Evolutionary conservation across 1,140 invertebrate species (phyloP).

Genomic region (Tribolium madens): DNA sequence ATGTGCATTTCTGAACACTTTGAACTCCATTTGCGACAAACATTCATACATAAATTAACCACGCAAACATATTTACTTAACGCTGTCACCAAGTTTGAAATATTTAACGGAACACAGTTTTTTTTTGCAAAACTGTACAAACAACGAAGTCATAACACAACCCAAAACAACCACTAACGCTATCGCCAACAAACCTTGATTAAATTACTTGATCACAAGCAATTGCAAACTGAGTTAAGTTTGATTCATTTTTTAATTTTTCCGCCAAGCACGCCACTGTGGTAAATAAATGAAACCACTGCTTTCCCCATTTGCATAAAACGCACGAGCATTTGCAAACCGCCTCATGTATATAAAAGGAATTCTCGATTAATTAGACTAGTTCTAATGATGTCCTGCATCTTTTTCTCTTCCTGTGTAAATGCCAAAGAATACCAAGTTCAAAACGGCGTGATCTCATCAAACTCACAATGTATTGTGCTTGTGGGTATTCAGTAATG

Average conservation of each 20-base stretch:
- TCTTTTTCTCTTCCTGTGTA: conserved; percentile 1
- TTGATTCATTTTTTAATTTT: conserved; percentile 8
- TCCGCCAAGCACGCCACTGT: too few species aligned
- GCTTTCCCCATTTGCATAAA: not conserved
- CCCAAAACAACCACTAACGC: too few species aligned
- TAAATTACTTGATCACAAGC: too few species aligned
- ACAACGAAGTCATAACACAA: too few species aligned
- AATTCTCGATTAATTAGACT: conserved; percentile 23
- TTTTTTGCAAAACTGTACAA: too few species aligned
- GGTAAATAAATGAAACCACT: not conserved
- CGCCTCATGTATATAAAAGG: conserved; percentile 28
- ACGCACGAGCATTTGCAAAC: conserved; percentile 6
- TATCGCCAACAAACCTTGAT: too few species aligned
- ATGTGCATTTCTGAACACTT: conserved; percentile 26
- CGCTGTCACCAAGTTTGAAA: not conserved
- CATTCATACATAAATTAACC: conserved; percentile 31
- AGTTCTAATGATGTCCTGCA: not conserved
- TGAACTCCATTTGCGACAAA: conserved; percentile 32
- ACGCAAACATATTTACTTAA: conserved; percentile 19
- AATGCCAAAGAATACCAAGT: not conserved
- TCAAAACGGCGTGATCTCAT: conserved; percentile 16
- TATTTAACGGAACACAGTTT: not conserved
- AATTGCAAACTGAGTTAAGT: not conserved
- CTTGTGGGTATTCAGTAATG: conserved; percentile 23
- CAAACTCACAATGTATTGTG: conserved; percentile 16